Conservation (phyloP, 2,888 invertebrate species). For the Torymus auratus region DNA sequence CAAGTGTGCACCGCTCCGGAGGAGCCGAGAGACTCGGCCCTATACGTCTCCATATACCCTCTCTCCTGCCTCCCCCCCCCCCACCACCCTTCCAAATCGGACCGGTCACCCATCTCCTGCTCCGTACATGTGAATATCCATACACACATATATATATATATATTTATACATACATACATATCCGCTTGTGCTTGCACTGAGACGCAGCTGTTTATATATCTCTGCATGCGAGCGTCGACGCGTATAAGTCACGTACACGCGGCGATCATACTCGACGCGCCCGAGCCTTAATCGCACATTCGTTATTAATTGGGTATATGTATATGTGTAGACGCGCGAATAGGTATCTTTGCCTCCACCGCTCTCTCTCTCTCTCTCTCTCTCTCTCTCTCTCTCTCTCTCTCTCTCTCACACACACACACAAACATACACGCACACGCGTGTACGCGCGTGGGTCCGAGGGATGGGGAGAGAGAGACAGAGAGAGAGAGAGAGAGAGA, state of each 20-base stretch:
- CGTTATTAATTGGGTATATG: slow-evolving; percentile 18
- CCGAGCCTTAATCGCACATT: slow-evolving; percentile 44
- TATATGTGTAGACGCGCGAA: background rate
- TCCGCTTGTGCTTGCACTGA: background rate
- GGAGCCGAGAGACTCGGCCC: background rate
- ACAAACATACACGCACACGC: too few relatives aligned
- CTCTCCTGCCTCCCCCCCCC: too few relatives aligned
- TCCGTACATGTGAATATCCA: too few relatives aligned
- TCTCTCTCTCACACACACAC: too few relatives aligned
- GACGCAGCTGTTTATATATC: slow-evolving; percentile 6
- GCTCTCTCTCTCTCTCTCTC: slow-evolving; percentile 5
- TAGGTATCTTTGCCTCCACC: background rate
- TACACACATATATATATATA: background rate
- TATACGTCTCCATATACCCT: background rate
- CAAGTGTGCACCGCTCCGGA: background rate
- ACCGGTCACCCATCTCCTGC: too few relatives aligned
- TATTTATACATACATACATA: background rate
- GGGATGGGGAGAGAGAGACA: background rate
- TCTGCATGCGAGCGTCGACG: background rate
- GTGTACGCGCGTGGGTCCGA: too few relatives aligned
- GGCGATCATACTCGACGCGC: background rate
- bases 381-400: slow-evolving; percentile 1
- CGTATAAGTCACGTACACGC: slow-evolving; percentile 20
- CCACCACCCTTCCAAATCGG: too few relatives aligned
- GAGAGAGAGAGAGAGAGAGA: background rate